Conservation (phyloP, 2,888 invertebrate species). For the Thymelicus lineola region DNA sequence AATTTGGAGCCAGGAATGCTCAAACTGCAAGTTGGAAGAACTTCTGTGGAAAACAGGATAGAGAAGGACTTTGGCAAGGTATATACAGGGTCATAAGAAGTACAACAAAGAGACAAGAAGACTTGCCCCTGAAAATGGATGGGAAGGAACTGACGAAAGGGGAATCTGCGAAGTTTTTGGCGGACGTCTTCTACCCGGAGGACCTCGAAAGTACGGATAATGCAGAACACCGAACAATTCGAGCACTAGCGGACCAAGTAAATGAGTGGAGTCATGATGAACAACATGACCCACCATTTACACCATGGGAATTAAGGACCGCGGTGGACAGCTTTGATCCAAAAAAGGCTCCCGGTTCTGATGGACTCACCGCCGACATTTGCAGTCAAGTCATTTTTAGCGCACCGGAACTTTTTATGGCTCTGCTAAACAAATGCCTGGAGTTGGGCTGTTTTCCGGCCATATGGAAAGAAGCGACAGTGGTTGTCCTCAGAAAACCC, state of each 20-base stretch:
- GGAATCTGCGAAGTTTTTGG: slow-evolving; percentile 24
- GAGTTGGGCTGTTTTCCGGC: slow-evolving; percentile 1
- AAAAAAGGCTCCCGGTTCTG: slow-evolving; percentile 34
- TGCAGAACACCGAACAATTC: slow-evolving; percentile 13
- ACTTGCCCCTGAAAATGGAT: slow-evolving; percentile 12
- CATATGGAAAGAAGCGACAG: slow-evolving; percentile 6
- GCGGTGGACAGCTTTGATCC: slow-evolving; percentile 24
- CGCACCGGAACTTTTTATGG: too few relatives aligned
- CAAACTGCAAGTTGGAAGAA: slow-evolving; percentile 38
- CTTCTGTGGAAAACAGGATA: slow-evolving; percentile 31
- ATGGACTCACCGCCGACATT: slow-evolving; percentile 30
- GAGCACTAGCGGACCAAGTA: too few relatives aligned
- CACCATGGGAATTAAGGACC: slow-evolving; percentile 14
- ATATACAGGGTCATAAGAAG: slow-evolving; percentile 16
- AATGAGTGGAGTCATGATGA: too few relatives aligned
- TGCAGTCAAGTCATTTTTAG: neutral
- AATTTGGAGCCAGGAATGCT: neutral
- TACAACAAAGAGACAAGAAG: slow-evolving; percentile 22
- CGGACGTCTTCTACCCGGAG: slow-evolving; percentile 27
- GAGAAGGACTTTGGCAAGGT: slow-evolving; percentile 32
- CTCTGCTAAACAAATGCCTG: slow-evolving; percentile 22
- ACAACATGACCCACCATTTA: slow-evolving; percentile 39
- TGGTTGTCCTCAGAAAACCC: slow-evolving; percentile 26
- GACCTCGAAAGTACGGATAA: slow-evolving; percentile 21
- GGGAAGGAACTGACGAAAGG: neutral